Conservation (phyloP, 1,140 invertebrate species). For the Linepithema humile region DNA sequence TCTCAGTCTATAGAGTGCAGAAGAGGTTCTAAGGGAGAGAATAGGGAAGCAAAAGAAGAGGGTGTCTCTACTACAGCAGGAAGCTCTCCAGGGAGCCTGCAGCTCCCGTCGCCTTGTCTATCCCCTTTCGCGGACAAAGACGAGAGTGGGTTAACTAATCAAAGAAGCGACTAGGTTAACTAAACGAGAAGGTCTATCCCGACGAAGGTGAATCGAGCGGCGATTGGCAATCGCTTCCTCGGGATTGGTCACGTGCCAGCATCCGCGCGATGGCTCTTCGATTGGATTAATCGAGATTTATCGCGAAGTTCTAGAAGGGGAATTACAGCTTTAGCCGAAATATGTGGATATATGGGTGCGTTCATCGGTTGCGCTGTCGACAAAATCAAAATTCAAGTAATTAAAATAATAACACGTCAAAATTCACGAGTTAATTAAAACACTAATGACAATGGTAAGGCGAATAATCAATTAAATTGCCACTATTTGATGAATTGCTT, state of each 20-base stretch:
- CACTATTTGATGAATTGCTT: not conserved
- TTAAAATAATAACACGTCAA: conserved; percentile 26
- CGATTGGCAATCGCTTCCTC: conserved; percentile 31
- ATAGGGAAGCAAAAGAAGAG: conserved; percentile 19
- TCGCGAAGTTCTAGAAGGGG: conserved; percentile 7
- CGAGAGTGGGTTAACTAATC: conserved; percentile 55
- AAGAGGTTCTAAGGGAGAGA: conserved; percentile 33
- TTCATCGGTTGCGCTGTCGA: not conserved
- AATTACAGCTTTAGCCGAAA: not conserved
- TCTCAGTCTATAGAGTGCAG: conserved; percentile 61
- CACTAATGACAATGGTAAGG: not conserved
- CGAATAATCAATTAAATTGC: conserved; percentile 28
- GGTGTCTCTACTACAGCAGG: conserved; percentile 43
- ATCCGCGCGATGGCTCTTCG: conserved; percentile 21
- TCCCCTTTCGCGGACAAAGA: conserved; percentile 61
- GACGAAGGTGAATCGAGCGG: not conserved
- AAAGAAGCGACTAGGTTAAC: conserved; percentile 49
- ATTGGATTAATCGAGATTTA: conserved; percentile 58
- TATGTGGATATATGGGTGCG: not conserved
- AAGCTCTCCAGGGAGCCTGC: conserved; percentile 35
- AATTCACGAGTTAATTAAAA: not conserved
- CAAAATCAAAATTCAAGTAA: conserved; percentile 6
- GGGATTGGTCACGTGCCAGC: conserved; percentile 47
- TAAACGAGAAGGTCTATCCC: conserved; percentile 17
- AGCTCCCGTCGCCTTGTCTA: conserved; percentile 47